These are phyloP conservation scores for Petrocephalus sullivani DNA, from an alignment of 2,797 vertebrate genomes.

Conservation along the genomic window DNA sequence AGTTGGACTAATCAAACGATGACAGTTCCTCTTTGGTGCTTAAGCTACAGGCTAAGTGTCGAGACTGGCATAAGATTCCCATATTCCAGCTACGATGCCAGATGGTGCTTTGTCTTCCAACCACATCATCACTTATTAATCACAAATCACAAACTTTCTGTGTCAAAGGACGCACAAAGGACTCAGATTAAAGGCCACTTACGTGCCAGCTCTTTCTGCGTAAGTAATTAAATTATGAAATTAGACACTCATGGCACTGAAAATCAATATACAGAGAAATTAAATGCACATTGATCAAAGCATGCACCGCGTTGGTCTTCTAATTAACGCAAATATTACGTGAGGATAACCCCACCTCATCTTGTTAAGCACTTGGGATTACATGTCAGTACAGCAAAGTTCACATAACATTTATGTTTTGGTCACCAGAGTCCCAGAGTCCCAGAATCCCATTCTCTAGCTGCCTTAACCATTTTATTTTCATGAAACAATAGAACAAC, in stretches of 20 bases:
- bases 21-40: neutral
- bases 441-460: neutral
- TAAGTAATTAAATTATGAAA: neutral
- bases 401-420: neutral
- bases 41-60: neutral
- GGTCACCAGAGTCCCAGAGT: neutral
- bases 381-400: neutral
- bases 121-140: neutral
- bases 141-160: conserved; percentile 8
- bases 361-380: neutral
- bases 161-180: neutral
- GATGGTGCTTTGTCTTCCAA: neutral
- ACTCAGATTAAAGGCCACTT: neutral
- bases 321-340: neutral
- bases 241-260: neutral
- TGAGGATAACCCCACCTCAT: neutral
- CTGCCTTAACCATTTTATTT: neutral
- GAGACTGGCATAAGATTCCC: neutral
- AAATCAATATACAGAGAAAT: neutral
- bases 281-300: neutral
- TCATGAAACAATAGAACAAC: neutral
- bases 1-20: neutral
- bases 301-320: neutral
- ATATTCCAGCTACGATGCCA: neutral
- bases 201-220: neutral